Evolutionary conservation across 2,797 vertebrate genomes (phyloP), one percentile per base, ranked within the genome.

Genomic region (Siniperca obscura): DNA sequence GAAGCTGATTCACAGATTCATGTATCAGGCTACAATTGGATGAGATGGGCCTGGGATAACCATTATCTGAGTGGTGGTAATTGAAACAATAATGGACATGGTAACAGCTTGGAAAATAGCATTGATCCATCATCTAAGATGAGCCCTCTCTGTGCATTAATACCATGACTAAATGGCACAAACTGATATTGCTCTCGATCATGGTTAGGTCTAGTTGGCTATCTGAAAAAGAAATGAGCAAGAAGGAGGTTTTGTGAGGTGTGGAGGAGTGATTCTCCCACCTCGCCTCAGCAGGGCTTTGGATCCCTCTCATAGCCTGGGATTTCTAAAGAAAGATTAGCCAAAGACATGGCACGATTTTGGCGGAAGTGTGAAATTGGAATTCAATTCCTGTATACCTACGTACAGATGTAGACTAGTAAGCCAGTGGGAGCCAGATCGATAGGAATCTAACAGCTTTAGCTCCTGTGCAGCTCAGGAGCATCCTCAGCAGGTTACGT

Each of bases 51-150:
- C 87, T 44, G 75, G 76, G 84, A 89, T 86, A 88, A 85, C 83
- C 89, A 88, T 93, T 88, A 91, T 90, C 75, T 74, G 84, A 85
- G 75, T 80, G 69, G 66, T 78, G 87, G 87, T 92, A 93, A 94
- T 94, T 92, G 90, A 92, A 93, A 91, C 90, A 92, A 92, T 93
- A 93, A 93, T 90, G 90, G 85, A 85, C 84, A 88, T 83, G 83
- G 76, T 89, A 90, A 84, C 90, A 91, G 90, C 92, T 92, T 75
- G 78, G 91, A 90, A 91, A 92, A 91, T 87, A 88, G 89, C 91
- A 92, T 92, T 91, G 91, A 94, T 94, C 90, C 87, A 90, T 93
- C 91, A 90, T 90, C 83, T 84, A 76, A 91, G 90, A 93, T 86
- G 90, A 88, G 88, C 84, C 71, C 76, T 79, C 81, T 91, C 87